Base-by-base conservation (phyloP, 2,113 vertebrate species). In the Oryzias melastigma region DNA sequence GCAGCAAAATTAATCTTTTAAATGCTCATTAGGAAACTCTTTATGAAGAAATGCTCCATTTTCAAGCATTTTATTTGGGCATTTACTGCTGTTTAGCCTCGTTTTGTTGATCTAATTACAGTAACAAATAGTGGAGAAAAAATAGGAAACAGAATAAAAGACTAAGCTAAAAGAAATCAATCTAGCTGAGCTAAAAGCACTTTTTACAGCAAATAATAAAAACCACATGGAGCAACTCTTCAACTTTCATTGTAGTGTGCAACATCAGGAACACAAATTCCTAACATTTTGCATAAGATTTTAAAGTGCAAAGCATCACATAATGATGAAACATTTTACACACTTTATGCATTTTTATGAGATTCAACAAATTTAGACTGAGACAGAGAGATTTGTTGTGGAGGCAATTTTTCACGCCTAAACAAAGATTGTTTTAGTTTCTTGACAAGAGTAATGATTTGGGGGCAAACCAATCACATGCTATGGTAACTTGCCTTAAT, bases 401-500 rank as follows among this genome's bases (percentile, higher is more conserved):
- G 10, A 35, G 10, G 35, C 35, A 12, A 35, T 24, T 25, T 1
- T 25, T 62, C 49, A 52, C 24, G 29, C 52, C 29, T 24, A 20
- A 35, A 45, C 50, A 18, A 40, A 62, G 13, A 52, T 22, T 20
- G 54, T 41, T 53, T 5, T 42, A 50, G 8, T 62, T 71, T n/a
- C 53, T 43, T 55, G 55, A 76, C 44, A 16, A 22, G 46, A 20
- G 6, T 48, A 68, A 74, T 70, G 35, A 54, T 52, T 44, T 59
- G 46, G 25, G 15, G 63, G 48, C 35, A 61, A 65, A 65, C 17
- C 62, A 60, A 62, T 54, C 62, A 54, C 43, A 41, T 58, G 61
- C 17, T 29, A 56, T n/a, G 45, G 15, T 53, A 59, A 48, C 62
- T 56, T 68, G 58, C 63, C 61, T 24, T 50, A 46, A 71, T 44